phyloP scores from a whole-genome alignment of 2,797 vertebrate species.

The Enteromius anoplus region DNA sequence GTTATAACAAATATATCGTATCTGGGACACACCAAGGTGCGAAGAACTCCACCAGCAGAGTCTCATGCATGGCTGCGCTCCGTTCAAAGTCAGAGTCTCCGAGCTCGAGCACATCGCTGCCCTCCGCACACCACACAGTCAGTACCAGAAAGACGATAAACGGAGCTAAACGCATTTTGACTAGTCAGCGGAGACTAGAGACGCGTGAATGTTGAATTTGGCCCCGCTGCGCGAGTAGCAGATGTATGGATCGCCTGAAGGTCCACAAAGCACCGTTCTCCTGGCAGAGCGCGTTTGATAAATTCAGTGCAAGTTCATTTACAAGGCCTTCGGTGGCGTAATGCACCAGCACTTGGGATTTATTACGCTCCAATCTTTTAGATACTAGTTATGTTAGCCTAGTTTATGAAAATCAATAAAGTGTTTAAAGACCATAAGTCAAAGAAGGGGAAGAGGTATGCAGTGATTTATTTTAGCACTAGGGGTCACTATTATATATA shows the following conservation, averaged over 20 bases:
- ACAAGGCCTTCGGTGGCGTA: not conserved
- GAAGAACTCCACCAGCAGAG: slow-evolving; percentile 67
- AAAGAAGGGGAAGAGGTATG: not conserved
- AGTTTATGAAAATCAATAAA: not conserved
- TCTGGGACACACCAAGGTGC: slow-evolving; percentile 64
- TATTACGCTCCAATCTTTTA: not conserved
- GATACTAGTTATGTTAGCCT: not conserved
- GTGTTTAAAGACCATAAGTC: not conserved
- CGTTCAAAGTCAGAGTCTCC: slow-evolving; percentile 63
- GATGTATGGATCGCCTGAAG: slow-evolving; percentile 15
- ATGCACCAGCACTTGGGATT: not conserved
- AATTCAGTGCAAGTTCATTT: not conserved
- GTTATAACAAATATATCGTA: not conserved
- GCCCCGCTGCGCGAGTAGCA: not conserved
- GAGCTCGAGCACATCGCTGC: slow-evolving; percentile 64
- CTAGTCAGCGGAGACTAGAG: not conserved
- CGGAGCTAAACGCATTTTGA: slow-evolving; percentile 16
- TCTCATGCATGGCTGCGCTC: slow-evolving; percentile 53
- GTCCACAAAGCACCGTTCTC: not conserved
- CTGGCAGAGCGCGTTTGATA: slow-evolving; percentile 28
- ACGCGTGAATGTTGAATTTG: not conserved
- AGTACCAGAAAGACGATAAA: not conserved
- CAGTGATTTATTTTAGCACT: slow-evolving; percentile 4
- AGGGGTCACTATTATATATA: slow-evolving; percentile 11
- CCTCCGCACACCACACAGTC: slow-evolving; percentile 3